Evolutionary conservation across 2,888 invertebrate species (phyloP), one percentile per base, ranked within the genome.

Genomic region (Dinocampus coccinellae): DNA sequence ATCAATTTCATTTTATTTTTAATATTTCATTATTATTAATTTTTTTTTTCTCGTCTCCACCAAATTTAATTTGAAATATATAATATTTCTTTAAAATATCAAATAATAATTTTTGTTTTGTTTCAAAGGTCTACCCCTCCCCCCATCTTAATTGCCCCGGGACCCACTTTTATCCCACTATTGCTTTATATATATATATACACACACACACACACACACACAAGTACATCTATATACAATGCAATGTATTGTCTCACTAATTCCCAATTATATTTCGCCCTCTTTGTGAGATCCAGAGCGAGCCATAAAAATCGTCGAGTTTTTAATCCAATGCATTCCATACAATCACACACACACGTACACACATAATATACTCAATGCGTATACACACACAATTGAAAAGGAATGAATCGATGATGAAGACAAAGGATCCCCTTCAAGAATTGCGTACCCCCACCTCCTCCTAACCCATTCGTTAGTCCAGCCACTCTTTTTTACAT

Each of bases 371-470:
- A 53, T 13, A 64, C 62, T 10, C 33, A 16, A 22, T 64, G 52
- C 47, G 47, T 24, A 26, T 52, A 9, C 26, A 55, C 34, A 62
- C 33, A 66, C 10, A 58, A 60, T 73, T 70, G 71, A 69, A 73
- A 75, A 72, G n/a, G 73, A 75, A 76, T 73, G 76, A 76, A 75
- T 76, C 75, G 73, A 76, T 75, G 75, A 76, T 75, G 76, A 76
- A 75, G 75, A 76, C 76, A 75, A 76, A 76, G 75, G 70, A 75
- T 75, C 66, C 76, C 75, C 70, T 75, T 73, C 47, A 72, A 73
- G 76, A 76, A 70, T 70, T 73, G 73, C 33, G 58, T 29, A 3
- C 67, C 72, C 36, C 57, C 66, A 42, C 73, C 72, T 3, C 29
- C 16, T 16, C 16, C 1, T 16, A 47, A 47, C 47, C 47, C 47